Evolutionary conservation across 1,140 invertebrate species (phyloP).

Genomic region (Scaptomyza montana): DNA sequence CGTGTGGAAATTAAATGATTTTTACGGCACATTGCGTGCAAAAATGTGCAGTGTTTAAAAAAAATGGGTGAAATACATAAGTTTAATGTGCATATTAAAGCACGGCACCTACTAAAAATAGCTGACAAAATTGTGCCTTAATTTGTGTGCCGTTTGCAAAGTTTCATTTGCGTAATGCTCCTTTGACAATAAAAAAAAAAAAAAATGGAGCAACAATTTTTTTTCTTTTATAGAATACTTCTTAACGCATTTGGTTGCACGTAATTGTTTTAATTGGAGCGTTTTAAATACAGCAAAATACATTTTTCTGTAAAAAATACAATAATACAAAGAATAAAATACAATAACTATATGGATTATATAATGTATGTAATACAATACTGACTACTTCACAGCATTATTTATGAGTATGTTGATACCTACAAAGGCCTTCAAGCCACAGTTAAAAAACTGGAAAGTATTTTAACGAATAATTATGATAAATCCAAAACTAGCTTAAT

Average conservation of each 20-base stretch:
- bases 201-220: neutral
- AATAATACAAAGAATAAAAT: too few relatives aligned
- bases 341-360: too few relatives aligned
- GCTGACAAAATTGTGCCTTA: slow-evolving; percentile 26
- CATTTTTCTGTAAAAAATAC: too few relatives aligned
- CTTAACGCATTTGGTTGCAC: too few relatives aligned
- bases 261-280: too few relatives aligned
- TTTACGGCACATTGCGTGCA: slow-evolving; percentile 10
- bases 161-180: slow-evolving; percentile 20
- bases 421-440: too few relatives aligned
- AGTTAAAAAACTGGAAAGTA: too few relatives aligned
- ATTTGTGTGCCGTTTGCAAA: neutral
- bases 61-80: slow-evolving; percentile 21
- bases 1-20: slow-evolving; percentile 39
- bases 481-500: too few relatives aligned
- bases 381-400: too few relatives aligned
- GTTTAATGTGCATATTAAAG: neutral
- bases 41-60: neutral
- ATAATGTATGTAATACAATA: neutral
- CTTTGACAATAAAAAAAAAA: neutral
- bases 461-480: too few relatives aligned
- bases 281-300: too few relatives aligned
- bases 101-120: neutral
- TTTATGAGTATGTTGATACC: too few relatives aligned
- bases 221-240: neutral